phyloP scores from a whole-genome alignment of 2,888 invertebrate genomes.

The Gerris lacustris region DNA sequence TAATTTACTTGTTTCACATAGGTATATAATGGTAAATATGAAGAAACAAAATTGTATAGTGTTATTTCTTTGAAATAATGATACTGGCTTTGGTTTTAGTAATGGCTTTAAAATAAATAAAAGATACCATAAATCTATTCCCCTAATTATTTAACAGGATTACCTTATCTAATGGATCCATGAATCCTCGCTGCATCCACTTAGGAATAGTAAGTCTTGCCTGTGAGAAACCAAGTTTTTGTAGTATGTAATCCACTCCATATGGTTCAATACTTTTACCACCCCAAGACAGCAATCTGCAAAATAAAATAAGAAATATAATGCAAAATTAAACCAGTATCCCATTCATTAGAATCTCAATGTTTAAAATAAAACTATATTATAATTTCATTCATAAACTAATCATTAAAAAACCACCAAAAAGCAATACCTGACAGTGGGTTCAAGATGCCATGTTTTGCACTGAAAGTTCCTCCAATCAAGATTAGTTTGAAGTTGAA shows the following conservation, averaged over 20 bases:
- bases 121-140: too few relatives aligned
- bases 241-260: conserved; percentile 94
- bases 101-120: too few relatives aligned
- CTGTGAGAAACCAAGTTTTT: conserved; percentile 93
- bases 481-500: conserved; percentile 40
- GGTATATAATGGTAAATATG: too few relatives aligned
- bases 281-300: conserved; percentile 67
- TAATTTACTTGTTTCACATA: too few relatives aligned
- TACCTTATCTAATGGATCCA: conserved; percentile 86
- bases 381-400: too few relatives aligned
- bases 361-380: too few relatives aligned
- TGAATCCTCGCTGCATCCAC: conserved; percentile 95
- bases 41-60: too few relatives aligned
- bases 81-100: too few relatives aligned
- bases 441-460: conserved; percentile 92
- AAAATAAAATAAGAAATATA: neutral
- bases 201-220: conserved; percentile 97
- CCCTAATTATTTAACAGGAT: neutral
- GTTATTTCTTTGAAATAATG: too few relatives aligned
- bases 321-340: too few relatives aligned
- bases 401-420: too few relatives aligned
- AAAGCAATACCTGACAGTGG: conserved; percentile 57
- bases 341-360: too few relatives aligned
- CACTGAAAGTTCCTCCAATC: conserved; percentile 87
- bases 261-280: conserved; percentile 96